Percentiles rank a stretch among this genome's conserved stretches.
Evolutionary conservation across 2,888 invertebrate genomes (phyloP).

Genomic region (Sturmia bella): DNA sequence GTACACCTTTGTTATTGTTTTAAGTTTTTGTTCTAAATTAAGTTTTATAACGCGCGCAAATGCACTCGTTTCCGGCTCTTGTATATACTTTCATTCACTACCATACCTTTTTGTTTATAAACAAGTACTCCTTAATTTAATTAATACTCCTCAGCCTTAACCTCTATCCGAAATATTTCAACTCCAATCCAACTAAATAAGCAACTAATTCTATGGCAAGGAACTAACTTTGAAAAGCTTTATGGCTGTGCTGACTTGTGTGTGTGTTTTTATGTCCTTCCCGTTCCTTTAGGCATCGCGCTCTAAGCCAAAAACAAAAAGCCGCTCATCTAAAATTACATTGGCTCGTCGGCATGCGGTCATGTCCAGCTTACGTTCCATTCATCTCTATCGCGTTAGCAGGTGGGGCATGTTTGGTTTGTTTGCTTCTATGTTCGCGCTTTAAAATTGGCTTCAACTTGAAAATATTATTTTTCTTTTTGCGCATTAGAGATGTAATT

Average conservation of each 20-base stretch:
- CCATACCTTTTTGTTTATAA: conserved; percentile 8
- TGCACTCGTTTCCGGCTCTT: conserved; percentile 70
- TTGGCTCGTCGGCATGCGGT: conserved; percentile 96
- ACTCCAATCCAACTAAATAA: neutral
- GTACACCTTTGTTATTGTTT: conserved; percentile 55
- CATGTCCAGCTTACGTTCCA: conserved; percentile 96
- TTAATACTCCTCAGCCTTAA: conserved; percentile 7
- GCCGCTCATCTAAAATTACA: conserved; percentile 91
- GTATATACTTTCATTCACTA: conserved; percentile 56
- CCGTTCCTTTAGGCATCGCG: conserved; percentile 86
- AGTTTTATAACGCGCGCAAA: conserved; percentile 61
- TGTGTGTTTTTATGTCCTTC: conserved; percentile 73
- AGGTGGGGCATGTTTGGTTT: conserved; percentile 84
- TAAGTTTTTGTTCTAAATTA: conserved; percentile 36
- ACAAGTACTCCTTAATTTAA: conserved; percentile 36
- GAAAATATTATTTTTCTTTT: conserved; percentile 13
- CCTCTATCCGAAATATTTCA: neutral
- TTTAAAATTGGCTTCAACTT: conserved; percentile 18
- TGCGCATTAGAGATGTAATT: conserved; percentile 47
- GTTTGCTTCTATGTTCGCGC: conserved; percentile 56
- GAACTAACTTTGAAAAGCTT: conserved; percentile 66
- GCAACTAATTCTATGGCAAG: conserved; percentile 54
- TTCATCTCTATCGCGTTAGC: conserved; percentile 95
- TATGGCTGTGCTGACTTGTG: conserved; percentile 69
- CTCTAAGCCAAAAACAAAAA: conserved; percentile 86